Evolutionary conservation across 2,797 vertebrate species (phyloP), one percentile per base, ranked within the genome.

Genomic region (Sebastes diaconus): DNA sequence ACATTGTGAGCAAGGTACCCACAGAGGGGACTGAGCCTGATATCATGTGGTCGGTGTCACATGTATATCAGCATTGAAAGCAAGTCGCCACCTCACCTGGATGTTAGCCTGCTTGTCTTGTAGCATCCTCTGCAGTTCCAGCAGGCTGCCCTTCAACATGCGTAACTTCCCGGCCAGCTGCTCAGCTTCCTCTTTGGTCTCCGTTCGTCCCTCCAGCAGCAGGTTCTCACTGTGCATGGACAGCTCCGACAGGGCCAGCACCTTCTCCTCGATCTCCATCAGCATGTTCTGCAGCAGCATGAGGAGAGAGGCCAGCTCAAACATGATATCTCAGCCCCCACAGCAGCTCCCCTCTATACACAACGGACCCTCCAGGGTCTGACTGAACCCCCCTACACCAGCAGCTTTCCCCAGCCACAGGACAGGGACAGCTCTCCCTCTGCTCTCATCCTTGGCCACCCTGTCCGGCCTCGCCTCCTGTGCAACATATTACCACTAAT

Each of bases 211-310:
- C 91, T 98, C 97, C 95, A 97, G 94, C 74, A 98, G 94, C 90
- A 99, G 96, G 91, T 95, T 98, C 77, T 99, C 97, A 0, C 97
- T 98, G 94, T 97, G 97, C 79, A 98, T 94, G 0, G 97, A 97
- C 77, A 99, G 96, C 94, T 99, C 98, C 0, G 98, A 97, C 69
- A 99, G 93, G 80, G 96, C 95, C 90, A 93, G 91, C 86, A 99
- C 98, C 90, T 99, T 99, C 94, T 97, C 97, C 57, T 99, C 98
- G 8, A 99, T 99, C 90, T 99, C 98, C 95, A 97, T 90, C 88
- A 99, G 94, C 97, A 99, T 98, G 93, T 97, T 97, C 98, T 99
- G 96, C 73, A 96, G 94, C 29, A 95, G 94, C 90, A 95, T 91
- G 91, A 97, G 94, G 50, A 96, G 91, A 90, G 94, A 96, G 12